Conservation (phyloP, 2,113 vertebrate species). For the Barnardius zonarius region DNA sequence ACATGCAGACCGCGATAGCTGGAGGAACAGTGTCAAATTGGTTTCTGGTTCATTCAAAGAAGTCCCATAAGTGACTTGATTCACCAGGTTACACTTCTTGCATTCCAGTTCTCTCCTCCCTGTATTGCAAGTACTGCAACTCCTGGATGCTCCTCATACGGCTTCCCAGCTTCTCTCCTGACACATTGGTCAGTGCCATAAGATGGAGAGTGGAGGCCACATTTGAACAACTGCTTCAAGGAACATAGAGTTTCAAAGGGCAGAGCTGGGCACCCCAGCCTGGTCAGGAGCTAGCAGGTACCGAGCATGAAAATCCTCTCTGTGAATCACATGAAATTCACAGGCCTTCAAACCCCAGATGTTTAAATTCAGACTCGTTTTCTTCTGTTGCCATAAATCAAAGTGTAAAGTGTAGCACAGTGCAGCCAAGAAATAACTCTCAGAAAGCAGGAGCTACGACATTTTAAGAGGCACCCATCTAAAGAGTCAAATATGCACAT, state of each 20-base stretch:
- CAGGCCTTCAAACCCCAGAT: not conserved
- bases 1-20: not conserved
- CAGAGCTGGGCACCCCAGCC: not conserved
- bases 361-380: not conserved
- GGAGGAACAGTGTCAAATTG: not conserved
- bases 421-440: not conserved
- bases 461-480: not conserved
- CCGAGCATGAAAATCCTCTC: not conserved
- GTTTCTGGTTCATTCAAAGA: not conserved
- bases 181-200: accelerated
- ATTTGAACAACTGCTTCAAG: not conserved
- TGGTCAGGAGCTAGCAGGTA: not conserved
- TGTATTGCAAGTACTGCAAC: not conserved
- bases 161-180: not conserved
- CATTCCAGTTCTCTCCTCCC: not conserved
- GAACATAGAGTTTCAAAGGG: not conserved
- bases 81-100: not conserved
- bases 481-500: not conserved
- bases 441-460: not conserved
- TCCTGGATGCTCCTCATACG: not conserved
- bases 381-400: not conserved
- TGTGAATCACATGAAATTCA: not conserved
- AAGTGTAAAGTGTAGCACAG: not conserved
- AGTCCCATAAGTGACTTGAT: not conserved
- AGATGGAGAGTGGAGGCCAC: not conserved